A percentile compares a stretch with the other conserved stretches of the same genome.
phyloP scores from a whole-genome alignment of 2,797 vertebrate species.

The Rhinichthys osculus region DNA sequence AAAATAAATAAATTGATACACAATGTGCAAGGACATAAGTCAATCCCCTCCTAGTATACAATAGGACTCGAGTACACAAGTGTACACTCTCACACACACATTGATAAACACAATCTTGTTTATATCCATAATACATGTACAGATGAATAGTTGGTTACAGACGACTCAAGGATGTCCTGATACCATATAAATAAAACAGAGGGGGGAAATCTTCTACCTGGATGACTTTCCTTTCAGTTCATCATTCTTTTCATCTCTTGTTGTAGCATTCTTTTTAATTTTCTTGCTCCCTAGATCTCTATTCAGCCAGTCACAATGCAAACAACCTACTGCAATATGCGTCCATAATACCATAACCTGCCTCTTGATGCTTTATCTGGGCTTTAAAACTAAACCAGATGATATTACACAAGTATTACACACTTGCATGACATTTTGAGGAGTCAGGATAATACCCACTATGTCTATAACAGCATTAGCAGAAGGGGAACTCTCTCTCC shows the following conservation, averaged over 20 bases:
- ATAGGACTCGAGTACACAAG: background rate
- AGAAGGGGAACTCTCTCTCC: background rate
- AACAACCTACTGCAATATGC: background rate
- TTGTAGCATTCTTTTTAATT: no score
- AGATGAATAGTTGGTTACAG: slow-evolving; percentile 13
- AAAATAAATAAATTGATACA: background rate
- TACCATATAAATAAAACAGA: background rate
- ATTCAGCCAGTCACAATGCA: no score
- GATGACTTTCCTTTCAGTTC: no score
- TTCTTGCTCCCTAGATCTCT: no score
- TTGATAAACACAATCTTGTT: background rate
- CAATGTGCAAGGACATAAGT: background rate
- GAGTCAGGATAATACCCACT: slow-evolving; percentile 3
- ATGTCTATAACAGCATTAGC: background rate
- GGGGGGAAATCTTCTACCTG: no score
- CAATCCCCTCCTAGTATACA: background rate
- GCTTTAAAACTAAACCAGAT: slow-evolving; percentile 17
- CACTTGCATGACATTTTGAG: background rate
- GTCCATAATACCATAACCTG: background rate
- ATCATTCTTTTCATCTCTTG: no score
- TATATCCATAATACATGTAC: slow-evolving; percentile 1
- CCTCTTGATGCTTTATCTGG: background rate
- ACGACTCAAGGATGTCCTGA: background rate
- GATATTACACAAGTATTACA: background rate
- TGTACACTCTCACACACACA: background rate